Base-by-base conservation (phyloP, 2,797 vertebrate genomes). In the Pipistrellus pipistrellus region DNA sequence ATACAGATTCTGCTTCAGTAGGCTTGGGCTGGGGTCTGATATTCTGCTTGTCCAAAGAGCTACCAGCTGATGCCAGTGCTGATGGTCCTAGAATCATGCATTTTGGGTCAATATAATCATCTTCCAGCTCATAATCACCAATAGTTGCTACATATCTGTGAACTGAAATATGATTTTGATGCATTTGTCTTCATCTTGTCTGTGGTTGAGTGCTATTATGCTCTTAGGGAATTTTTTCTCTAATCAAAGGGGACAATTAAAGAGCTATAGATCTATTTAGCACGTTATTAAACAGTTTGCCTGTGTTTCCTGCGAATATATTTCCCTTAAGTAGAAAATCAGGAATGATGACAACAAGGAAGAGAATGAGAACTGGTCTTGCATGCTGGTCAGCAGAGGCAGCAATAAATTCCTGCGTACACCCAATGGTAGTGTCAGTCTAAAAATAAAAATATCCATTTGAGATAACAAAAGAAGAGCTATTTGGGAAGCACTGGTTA, bases 161-260 rank as follows among this genome's bases (percentile, higher is more conserved):
- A 59, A 44, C 25, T 10, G 20, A 64, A 1, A 25, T 69, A 41
- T 20, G 46, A 62, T 6, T 77, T 8, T 69, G 41, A 25, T 53
- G n/a, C 23, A 46, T 75, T 85, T 88, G 32, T 48, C 17, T 86
- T 82, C 38, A 32, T 38, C 25, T 81, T 72, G 30, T 87, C 72
- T 85, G 35, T 64, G 15, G 15, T 38, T 85, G 55, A 35, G 15
- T 66, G 91, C 46, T 73, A 8, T 68, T 86, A 38, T 84, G 38
- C 27, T 87, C 75, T 90, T 44, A 62, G 69, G 15, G 2, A 25
- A 78, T 90, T 85, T 77, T 85, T 77, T 51, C 25, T 93, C 23
- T 30, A 85, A 30, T 46, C 12, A n/a, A 82, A 93, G 35, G 3
- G 13, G 30, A 18, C 13, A 73, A 44, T n/a, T 85, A 48, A 21